These are phyloP conservation scores for Polietes domitor DNA, from an alignment of 2,888 invertebrate species.

Conservation along the genomic window DNA sequence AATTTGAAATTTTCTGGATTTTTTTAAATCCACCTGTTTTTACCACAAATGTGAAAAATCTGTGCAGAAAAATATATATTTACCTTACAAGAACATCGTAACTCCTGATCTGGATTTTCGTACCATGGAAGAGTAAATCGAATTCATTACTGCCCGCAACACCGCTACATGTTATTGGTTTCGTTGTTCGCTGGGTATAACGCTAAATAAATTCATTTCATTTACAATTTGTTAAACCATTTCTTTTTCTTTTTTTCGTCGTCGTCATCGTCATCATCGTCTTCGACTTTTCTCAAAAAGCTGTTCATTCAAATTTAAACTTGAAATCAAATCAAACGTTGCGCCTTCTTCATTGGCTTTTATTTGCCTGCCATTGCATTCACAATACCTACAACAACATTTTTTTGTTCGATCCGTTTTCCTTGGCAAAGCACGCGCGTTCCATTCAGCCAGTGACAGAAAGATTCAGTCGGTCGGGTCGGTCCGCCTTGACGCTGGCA, in stretches of 20 bases:
- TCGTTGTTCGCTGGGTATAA: slow-evolving; percentile 3
- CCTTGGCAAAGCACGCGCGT: slow-evolving; percentile 60
- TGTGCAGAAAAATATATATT: too few species aligned
- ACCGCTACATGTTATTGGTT: not conserved
- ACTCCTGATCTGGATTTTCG: too few species aligned
- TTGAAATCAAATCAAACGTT: slow-evolving; percentile 71
- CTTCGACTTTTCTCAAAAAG: slow-evolving; percentile 27
- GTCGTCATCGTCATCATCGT: too few species aligned
- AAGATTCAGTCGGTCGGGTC: slow-evolving; percentile 1
- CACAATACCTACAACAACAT: slow-evolving; percentile 26
- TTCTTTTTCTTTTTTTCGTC: slow-evolving; percentile 53
- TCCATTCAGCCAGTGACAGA: slow-evolving; percentile 24
- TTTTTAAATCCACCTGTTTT: too few species aligned
- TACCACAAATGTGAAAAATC: too few species aligned
- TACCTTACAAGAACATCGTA: too few species aligned
- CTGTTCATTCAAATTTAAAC: slow-evolving; percentile 68
- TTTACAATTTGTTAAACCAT: slow-evolving; percentile 66
- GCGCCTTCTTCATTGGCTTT: slow-evolving; percentile 59
- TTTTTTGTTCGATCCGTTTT: slow-evolving; percentile 27
- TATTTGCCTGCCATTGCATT: slow-evolving; percentile 3
- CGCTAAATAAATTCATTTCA: slow-evolving; percentile 66
- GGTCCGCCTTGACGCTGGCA: slow-evolving; percentile 53
- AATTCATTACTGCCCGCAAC: not conserved
- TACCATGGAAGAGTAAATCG: too few species aligned
- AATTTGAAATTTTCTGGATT: too few species aligned